A percentile compares a stretch with the other conserved stretches of the same genome.
phyloP scores from a whole-genome alignment of 2,797 vertebrate genomes.

The Myotis daubentonii region DNA sequence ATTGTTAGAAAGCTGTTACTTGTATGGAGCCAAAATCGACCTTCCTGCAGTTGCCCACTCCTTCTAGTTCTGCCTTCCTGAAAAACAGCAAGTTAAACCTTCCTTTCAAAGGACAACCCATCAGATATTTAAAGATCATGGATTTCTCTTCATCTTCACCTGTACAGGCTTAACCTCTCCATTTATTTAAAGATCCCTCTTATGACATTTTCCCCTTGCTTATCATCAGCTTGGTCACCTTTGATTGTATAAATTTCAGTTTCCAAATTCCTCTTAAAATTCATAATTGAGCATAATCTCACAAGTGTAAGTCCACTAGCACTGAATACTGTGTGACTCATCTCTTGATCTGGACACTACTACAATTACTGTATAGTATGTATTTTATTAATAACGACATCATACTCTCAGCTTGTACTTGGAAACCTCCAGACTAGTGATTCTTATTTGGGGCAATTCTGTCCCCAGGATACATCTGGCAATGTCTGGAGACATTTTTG shows the following conservation, averaged over 20 bases:
- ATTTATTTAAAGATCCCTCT: slow-evolving; percentile 20
- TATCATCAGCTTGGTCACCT: slow-evolving; percentile 21
- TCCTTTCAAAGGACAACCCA: not conserved
- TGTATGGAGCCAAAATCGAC: slow-evolving; percentile 20
- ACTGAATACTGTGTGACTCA: not conserved
- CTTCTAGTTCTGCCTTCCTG: slow-evolving; percentile 9
- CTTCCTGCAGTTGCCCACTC: not conserved
- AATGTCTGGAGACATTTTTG: slow-evolving; percentile 23
- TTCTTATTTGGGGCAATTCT: not conserved
- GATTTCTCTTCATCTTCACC: not conserved
- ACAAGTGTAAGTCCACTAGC: slow-evolving; percentile 39
- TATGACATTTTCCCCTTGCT: not conserved
- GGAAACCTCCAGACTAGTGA: slow-evolving; percentile 42
- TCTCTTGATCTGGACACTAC: slow-evolving; percentile 49
- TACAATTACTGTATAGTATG: not conserved
- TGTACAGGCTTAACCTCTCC: not conserved
- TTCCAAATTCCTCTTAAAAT: slow-evolving; percentile 65
- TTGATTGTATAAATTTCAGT: slow-evolving; percentile 49
- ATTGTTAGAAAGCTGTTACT: slow-evolving; percentile 59
- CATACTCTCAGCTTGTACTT: not conserved
- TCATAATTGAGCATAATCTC: slow-evolving; percentile 13
- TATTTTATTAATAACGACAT: slow-evolving; percentile 33
- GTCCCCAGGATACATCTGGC: not conserved
- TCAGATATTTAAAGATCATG: not conserved
- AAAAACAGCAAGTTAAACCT: not conserved